phyloP scores from a whole-genome alignment of 2,113 vertebrate genomes.

The Pterophyllum scalare region DNA sequence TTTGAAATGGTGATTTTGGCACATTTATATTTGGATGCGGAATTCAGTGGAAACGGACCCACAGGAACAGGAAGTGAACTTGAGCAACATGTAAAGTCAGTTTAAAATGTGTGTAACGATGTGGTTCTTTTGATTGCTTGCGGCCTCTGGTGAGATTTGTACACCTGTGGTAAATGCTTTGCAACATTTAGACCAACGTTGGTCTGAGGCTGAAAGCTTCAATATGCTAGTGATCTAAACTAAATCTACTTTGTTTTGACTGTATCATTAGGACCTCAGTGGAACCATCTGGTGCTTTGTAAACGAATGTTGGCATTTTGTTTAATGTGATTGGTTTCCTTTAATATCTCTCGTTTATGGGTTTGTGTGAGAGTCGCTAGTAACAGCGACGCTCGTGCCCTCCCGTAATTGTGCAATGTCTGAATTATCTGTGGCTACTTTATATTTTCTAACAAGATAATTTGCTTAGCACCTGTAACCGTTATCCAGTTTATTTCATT shows the following conservation, averaged over 20 bases:
- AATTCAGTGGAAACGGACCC: constrained; percentile 50
- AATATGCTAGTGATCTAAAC: background rate
- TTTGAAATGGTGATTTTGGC: constrained; percentile 3
- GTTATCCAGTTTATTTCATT: constrained; percentile 70
- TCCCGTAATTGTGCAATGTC: constrained; percentile 86
- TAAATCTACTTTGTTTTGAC: constrained; percentile 80
- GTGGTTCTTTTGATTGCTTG: background rate
- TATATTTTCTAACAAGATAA: constrained; percentile 90
- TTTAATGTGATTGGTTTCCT: constrained; percentile 47
- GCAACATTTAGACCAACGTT: background rate
- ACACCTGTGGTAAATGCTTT: constrained; percentile 12
- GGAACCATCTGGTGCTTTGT: constrained; percentile 80
- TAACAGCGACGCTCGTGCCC: constrained; percentile 79
- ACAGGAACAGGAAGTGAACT: constrained; percentile 6
- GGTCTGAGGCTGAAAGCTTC: background rate
- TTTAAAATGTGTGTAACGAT: constrained; percentile 6
- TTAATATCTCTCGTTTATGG: constrained; percentile 57
- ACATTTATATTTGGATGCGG: constrained; percentile 21
- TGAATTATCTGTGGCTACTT: constrained; percentile 82
- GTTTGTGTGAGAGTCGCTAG: constrained; percentile 81
- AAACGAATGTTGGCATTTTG: constrained; percentile 80
- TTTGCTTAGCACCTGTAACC: constrained; percentile 83
- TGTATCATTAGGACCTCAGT: constrained; percentile 82
- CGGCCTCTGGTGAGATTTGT: background rate
- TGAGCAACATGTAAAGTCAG: constrained; percentile 31